phyloP scores from a whole-genome alignment of 2,888 invertebrate genomes.

The Monopis laevigella region DNA sequence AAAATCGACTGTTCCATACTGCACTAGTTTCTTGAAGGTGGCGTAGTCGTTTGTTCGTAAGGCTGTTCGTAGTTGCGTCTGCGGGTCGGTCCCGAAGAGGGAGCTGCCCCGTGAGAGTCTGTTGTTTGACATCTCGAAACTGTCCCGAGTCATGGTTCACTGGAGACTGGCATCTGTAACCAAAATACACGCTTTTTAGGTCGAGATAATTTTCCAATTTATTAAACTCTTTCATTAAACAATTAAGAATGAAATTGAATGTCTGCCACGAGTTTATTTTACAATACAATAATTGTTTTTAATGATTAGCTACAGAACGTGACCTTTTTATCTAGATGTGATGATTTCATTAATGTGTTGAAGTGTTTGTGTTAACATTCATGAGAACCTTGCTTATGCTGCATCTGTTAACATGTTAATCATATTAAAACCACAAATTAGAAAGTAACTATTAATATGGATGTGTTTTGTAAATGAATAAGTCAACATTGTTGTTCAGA shows the following conservation, averaged over 20 bases:
- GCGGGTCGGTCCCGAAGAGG: conserved; percentile 54
- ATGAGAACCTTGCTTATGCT: conserved; percentile 31
- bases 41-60: conserved; percentile 58
- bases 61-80: conserved; percentile 57
- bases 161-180: conserved; percentile 56
- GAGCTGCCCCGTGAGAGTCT: conserved; percentile 48
- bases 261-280: too few species aligned
- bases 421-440: conserved; percentile 1
- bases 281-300: too few species aligned
- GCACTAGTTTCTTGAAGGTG: conserved; percentile 60
- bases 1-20: conserved; percentile 55
- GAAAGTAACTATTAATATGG: too few species aligned
- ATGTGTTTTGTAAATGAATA: too few species aligned
- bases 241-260: too few species aligned
- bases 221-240: background rate
- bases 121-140: conserved; percentile 56
- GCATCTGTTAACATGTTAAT: conserved; percentile 1
- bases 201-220: conserved; percentile 36
- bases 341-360: conserved; percentile 37
- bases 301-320: too few species aligned
- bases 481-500: too few species aligned
- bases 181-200: conserved; percentile 25
- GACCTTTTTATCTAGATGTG: too few species aligned
- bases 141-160: conserved; percentile 48
- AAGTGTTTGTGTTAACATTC: conserved; percentile 36